Conservation (phyloP, 2,113 vertebrate genomes). For the Atherinomorus stipes region DNA sequence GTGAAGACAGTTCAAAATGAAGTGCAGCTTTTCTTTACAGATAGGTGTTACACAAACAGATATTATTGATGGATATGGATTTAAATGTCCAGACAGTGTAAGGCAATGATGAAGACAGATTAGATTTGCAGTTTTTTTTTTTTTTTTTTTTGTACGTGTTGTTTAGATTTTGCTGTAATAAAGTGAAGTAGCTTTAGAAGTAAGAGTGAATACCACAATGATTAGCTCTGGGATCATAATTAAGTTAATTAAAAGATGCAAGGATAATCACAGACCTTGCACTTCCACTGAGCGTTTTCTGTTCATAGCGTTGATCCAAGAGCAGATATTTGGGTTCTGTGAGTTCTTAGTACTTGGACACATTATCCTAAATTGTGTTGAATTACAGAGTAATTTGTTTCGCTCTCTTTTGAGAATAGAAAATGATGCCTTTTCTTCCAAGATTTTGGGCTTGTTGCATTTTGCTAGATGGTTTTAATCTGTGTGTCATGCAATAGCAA, state of each 20-base stretch:
- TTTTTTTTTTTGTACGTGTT: slow-evolving; percentile 5
- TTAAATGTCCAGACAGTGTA: slow-evolving; percentile 3
- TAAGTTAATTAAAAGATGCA: slow-evolving; percentile 42
- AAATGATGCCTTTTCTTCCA: slow-evolving; percentile 39
- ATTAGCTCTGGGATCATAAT: slow-evolving; percentile 46
- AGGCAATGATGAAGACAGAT: background rate
- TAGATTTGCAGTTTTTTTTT: background rate
- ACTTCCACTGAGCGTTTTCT: slow-evolving; percentile 26
- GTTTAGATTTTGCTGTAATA: background rate
- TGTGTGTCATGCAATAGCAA: slow-evolving; percentile 32
- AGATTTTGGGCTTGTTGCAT: slow-evolving; percentile 1
- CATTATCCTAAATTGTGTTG: slow-evolving; percentile 51
- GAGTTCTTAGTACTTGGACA: slow-evolving; percentile 39
- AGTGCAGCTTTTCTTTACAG: slow-evolving; percentile 25
- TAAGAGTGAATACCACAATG: slow-evolving; percentile 24
- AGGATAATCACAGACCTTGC: slow-evolving; percentile 19
- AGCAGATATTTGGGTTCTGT: slow-evolving; percentile 26
- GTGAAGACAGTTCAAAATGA: slow-evolving; percentile 46
- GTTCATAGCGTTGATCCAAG: slow-evolving; percentile 37
- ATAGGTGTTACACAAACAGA: slow-evolving; percentile 1
- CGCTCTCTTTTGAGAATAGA: slow-evolving; percentile 34
- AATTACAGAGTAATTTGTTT: slow-evolving; percentile 52
- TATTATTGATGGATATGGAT: slow-evolving; percentile 6
- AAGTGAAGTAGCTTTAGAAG: slow-evolving; percentile 3
- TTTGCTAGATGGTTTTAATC: slow-evolving; percentile 49